Conservation (phyloP, 2,113 vertebrate species). For the Lagopus muta region DNA sequence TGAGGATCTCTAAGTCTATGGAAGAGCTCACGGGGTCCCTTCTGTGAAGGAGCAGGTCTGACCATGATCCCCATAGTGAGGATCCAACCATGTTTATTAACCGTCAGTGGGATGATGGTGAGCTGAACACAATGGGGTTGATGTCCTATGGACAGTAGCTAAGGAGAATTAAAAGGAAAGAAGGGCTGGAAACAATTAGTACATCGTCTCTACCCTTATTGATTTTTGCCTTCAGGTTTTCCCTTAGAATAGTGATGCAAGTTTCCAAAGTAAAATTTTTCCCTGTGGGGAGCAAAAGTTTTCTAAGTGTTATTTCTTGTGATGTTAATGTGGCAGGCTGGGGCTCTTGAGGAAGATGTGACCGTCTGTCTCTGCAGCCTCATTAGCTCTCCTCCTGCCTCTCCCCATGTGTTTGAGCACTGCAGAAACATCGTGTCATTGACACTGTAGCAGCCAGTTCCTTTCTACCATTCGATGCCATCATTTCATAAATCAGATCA, state of each 20-base stretch:
- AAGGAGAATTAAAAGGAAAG: not conserved
- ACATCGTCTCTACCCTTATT: not conserved
- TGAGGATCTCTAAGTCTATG: not conserved
- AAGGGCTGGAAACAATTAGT: not conserved
- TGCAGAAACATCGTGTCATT: not conserved
- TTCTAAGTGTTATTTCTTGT: not conserved
- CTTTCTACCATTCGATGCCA: not conserved
- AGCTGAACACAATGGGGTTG: fast-evolving
- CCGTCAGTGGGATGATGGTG: not conserved
- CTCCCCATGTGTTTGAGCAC: not conserved
- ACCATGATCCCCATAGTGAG: fast-evolving
- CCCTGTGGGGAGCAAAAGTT: not conserved
- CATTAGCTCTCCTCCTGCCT: not conserved
- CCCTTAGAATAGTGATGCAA: not conserved
- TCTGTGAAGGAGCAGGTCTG: not conserved
- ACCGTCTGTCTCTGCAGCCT: not conserved
- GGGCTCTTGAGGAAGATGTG: not conserved
- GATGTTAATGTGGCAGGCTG: not conserved
- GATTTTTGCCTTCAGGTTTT: not conserved
- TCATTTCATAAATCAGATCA: slow-evolving; percentile 56
- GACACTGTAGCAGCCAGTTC: not conserved
- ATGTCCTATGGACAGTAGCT: not conserved
- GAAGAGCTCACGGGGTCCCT: not conserved
- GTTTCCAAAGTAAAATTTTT: not conserved
- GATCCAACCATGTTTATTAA: not conserved